phyloP scores from a whole-genome alignment of 2,797 vertebrate species.

The Onychomys leucogaster region DNA sequence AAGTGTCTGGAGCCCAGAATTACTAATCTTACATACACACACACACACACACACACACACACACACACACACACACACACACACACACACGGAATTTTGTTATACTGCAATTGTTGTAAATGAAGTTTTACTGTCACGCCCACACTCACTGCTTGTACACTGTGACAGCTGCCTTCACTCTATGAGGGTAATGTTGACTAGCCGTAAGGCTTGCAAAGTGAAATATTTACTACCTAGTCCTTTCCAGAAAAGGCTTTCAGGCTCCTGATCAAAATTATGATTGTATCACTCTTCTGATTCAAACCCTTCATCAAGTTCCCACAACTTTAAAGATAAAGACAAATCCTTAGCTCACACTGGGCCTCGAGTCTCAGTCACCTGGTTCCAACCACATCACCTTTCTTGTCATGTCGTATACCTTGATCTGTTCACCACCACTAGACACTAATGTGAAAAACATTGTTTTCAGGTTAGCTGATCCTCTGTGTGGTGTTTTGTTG shows the following conservation, averaged over 20 bases:
- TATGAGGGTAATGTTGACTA: neutral
- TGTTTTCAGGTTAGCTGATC: neutral
- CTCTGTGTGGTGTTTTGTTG: neutral
- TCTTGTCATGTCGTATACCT: neutral
- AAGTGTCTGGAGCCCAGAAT: neutral
- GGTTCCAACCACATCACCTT: neutral
- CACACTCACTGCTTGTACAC: neutral
- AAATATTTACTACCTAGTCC: neutral
- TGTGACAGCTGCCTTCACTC: neutral
- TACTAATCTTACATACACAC: neutral
- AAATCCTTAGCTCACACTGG: neutral
- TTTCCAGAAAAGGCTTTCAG: neutral
- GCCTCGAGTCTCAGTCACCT: neutral
- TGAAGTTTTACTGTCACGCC: neutral
- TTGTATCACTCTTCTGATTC: neutral
- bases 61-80: too few species aligned
- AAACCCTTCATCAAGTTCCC: neutral
- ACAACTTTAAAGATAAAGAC: neutral
- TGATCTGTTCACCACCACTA: neutral
- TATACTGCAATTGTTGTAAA: neutral
- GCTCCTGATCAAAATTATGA: neutral
- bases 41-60: neutral
- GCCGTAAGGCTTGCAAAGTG: neutral
- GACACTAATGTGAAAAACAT: neutral
- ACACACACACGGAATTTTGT: neutral